phyloP scores from a whole-genome alignment of 1,140 invertebrate genomes.

The Drosophila paulistorum region DNA sequence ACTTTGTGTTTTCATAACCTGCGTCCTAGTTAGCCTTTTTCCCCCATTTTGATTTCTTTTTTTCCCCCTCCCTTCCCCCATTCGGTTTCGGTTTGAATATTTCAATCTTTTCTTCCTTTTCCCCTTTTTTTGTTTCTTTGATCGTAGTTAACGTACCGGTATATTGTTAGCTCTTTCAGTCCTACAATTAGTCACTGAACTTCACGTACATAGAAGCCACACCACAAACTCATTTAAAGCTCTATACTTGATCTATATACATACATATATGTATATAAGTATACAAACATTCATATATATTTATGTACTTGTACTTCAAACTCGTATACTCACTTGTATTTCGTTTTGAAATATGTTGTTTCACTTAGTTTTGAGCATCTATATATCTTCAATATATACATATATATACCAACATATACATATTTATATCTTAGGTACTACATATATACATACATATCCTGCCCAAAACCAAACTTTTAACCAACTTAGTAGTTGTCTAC shows the following conservation, averaged over 20 bases:
- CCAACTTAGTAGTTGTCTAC: slow-evolving; percentile 53
- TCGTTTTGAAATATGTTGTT: slow-evolving; percentile 2
- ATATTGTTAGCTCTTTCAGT: slow-evolving; percentile 33
- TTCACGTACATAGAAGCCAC: slow-evolving; percentile 34
- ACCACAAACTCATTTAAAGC: background rate
- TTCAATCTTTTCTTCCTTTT: background rate
- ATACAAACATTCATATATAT: slow-evolving; percentile 14
- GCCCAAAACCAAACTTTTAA: slow-evolving; percentile 40
- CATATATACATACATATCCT: background rate
- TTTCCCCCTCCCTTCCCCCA: background rate
- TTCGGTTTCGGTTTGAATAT: slow-evolving; percentile 9
- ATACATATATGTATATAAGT: background rate
- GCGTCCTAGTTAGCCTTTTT: slow-evolving; percentile 58
- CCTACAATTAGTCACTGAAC: slow-evolving; percentile 48
- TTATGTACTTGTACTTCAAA: slow-evolving; percentile 32
- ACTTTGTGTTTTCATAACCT: slow-evolving; percentile 75
- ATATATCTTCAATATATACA: slow-evolving; percentile 31
- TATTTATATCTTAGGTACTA: slow-evolving; percentile 56
- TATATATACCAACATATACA: slow-evolving; percentile 37
- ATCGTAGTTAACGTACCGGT: slow-evolving; percentile 19
- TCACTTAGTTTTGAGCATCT: slow-evolving; percentile 52
- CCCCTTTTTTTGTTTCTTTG: slow-evolving; percentile 30
- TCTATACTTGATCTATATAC: slow-evolving; percentile 39
- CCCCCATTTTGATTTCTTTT: slow-evolving; percentile 16
- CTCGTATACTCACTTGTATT: slow-evolving; percentile 39